Percentiles rank a stretch among this genome's conserved stretches.
Evolutionary conservation across 1,140 invertebrate genomes (phyloP).

Genomic region (Zaprionus tsacasi): DNA sequence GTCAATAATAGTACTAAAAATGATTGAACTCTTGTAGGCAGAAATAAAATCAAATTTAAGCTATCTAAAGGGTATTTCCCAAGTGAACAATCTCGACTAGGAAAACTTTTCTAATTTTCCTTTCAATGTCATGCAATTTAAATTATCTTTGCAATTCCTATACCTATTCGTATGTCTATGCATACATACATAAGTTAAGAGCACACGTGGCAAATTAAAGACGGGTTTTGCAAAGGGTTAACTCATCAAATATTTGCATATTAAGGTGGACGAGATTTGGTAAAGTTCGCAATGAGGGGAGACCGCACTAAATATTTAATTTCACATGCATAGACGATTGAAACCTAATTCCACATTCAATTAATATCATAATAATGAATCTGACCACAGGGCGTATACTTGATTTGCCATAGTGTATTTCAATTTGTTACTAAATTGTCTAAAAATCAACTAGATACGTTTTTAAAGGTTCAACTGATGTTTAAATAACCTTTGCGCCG

Average conservation of each 20-base stretch:
- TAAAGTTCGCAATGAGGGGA: neutral
- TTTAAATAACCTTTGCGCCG: neutral
- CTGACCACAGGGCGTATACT: slow-evolving; percentile 2
- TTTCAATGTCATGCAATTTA: slow-evolving; percentile 4
- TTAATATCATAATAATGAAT: neutral
- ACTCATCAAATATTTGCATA: slow-evolving; percentile 20
- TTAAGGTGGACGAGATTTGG: neutral
- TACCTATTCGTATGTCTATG: neutral
- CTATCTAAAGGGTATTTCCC: neutral
- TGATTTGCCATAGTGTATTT: neutral
- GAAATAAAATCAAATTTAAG: neutral
- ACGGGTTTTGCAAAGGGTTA: slow-evolving; percentile 5
- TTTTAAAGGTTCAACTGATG: neutral
- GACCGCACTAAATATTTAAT: slow-evolving; percentile 21
- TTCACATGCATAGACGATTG: slow-evolving; percentile 13
- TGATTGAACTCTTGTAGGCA: too few relatives aligned
- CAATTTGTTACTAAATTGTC: slow-evolving; percentile 13
- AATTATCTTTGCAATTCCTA: neutral
- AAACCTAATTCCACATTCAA: slow-evolving; percentile 16
- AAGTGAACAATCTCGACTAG: neutral
- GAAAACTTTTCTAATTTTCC: neutral
- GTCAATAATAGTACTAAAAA: too few relatives aligned
- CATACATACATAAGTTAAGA: neutral
- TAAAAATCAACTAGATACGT: neutral
- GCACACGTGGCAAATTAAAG: slow-evolving; percentile 8